Evolutionary conservation across 2,888 invertebrate species (phyloP).

Genomic region (Scaptodrosophila latifasciaeformis): DNA sequence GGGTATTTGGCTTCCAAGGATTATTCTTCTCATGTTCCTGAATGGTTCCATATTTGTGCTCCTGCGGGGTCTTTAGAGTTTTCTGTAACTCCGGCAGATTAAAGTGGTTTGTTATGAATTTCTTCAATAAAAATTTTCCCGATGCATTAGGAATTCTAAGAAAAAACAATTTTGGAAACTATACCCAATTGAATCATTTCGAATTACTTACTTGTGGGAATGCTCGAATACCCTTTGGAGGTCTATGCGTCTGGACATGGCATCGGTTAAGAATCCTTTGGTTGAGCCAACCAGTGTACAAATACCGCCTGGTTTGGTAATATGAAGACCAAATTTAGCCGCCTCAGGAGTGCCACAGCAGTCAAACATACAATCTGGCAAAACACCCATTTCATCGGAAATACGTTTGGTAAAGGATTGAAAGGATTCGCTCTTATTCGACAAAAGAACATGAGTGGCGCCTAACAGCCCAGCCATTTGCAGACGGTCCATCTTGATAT

Average conservation of each 20-base stretch:
- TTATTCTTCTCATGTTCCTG: conserved; percentile 4
- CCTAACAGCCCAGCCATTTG: conserved; percentile 84
- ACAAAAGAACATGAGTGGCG: conserved; percentile 81
- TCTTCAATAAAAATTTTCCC: neutral
- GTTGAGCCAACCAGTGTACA: conserved; percentile 87
- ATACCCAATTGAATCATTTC: too few species aligned
- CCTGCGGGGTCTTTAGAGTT: neutral
- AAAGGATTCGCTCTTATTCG: conserved; percentile 77
- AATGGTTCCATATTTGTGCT: neutral
- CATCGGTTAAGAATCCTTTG: too few species aligned
- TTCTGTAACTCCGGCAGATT: too few species aligned
- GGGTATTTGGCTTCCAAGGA: too few species aligned
- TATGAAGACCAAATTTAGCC: conserved; percentile 84
- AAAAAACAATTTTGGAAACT: too few species aligned
- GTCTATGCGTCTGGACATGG: too few species aligned
- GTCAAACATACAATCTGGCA: conserved; percentile 86
- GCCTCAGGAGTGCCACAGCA: conserved; percentile 88
- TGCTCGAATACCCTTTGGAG: too few species aligned
- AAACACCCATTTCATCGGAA: conserved; percentile 77
- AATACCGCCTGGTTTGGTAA: conserved; percentile 88
- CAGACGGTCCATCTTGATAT: conserved; percentile 76
- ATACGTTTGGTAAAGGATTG: conserved; percentile 78
- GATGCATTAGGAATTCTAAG: too few species aligned
- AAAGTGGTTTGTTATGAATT: conserved; percentile 11
- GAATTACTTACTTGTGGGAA: too few species aligned